These are phyloP conservation scores for Tichodroma muraria DNA, from an alignment of 2,113 vertebrate genomes.

Conservation along the genomic window DNA sequence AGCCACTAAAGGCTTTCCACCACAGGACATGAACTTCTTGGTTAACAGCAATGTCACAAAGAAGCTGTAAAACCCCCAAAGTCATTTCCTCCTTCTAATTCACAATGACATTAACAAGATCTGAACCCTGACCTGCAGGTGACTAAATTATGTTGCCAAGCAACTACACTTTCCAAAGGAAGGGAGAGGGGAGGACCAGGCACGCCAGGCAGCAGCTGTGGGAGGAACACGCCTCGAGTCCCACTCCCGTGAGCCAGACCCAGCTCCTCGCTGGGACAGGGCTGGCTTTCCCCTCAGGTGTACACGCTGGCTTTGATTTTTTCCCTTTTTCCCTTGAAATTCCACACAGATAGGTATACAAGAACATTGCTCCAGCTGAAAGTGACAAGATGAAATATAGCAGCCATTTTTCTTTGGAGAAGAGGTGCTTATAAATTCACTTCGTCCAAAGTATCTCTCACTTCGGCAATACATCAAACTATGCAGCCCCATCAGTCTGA, in stretches of 20 bases:
- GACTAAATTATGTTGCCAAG: conserved; percentile 65
- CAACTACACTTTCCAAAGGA: conserved; percentile 17
- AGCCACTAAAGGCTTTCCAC: background rate
- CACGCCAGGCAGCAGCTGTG: background rate
- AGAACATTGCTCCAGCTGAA: conserved; percentile 63
- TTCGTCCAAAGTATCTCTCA: conserved; percentile 64
- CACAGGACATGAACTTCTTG: background rate
- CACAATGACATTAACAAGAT: conserved; percentile 62
- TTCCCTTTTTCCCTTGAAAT: background rate
- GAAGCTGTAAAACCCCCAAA: conserved; percentile 47
- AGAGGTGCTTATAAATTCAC: conserved; percentile 73
- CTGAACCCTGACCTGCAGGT: conserved; percentile 65
- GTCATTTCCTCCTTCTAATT: conserved; percentile 63
- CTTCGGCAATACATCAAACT: conserved; percentile 72
- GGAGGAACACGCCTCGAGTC: too few relatives aligned
- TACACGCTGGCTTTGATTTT: background rate
- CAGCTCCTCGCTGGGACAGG: background rate
- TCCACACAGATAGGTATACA: conserved; percentile 32
- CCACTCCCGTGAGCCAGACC: background rate
- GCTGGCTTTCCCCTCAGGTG: background rate
- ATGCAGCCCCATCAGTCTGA: conserved; percentile 70
- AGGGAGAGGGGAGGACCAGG: background rate
- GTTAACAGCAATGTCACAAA: conserved; percentile 32
- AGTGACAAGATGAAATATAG: conserved; percentile 78
- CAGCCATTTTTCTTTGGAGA: conserved; percentile 74